A percentile compares a stretch with the other conserved stretches of the same genome.
phyloP scores from a whole-genome alignment of 2,797 vertebrate genomes.

The Coluber constrictor region DNA sequence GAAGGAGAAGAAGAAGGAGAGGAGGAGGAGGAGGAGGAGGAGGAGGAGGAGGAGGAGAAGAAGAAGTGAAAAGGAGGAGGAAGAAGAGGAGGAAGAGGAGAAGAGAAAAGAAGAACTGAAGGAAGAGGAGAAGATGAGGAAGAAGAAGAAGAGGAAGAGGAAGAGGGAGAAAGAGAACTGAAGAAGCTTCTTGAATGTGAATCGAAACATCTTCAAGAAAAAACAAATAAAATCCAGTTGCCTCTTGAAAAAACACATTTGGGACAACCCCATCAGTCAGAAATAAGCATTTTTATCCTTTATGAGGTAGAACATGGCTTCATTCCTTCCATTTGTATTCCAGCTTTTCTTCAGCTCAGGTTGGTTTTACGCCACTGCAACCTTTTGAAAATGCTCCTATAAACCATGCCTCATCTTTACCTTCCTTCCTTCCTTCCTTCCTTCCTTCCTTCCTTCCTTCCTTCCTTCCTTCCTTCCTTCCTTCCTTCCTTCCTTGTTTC shows the following conservation, averaged over 20 bases:
- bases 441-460: too few relatives aligned
- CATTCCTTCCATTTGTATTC: neutral
- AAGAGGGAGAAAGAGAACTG: too few relatives aligned
- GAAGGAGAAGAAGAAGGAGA: too few relatives aligned
- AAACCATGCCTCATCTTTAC: neutral
- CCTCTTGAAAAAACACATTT: neutral
- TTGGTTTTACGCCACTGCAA: neutral
- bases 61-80: too few relatives aligned
- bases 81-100: too few relatives aligned
- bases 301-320: neutral
- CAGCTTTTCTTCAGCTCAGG: neutral
- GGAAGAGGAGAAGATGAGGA: accelerated
- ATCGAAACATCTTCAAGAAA: neutral
- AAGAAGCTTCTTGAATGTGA: neutral
- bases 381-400: neutral
- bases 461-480: too few relatives aligned
- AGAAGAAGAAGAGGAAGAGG: accelerated
- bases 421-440: neutral
- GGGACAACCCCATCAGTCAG: neutral
- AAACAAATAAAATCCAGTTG: too few relatives aligned
- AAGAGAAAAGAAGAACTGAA: too few relatives aligned
- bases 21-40: too few relatives aligned
- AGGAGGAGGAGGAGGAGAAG: too few relatives aligned
- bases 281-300: neutral
- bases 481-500: too few relatives aligned